These are phyloP conservation scores for Lemur catta DNA, from an alignment of 2,797 vertebrate species.

Conservation along the genomic window DNA sequence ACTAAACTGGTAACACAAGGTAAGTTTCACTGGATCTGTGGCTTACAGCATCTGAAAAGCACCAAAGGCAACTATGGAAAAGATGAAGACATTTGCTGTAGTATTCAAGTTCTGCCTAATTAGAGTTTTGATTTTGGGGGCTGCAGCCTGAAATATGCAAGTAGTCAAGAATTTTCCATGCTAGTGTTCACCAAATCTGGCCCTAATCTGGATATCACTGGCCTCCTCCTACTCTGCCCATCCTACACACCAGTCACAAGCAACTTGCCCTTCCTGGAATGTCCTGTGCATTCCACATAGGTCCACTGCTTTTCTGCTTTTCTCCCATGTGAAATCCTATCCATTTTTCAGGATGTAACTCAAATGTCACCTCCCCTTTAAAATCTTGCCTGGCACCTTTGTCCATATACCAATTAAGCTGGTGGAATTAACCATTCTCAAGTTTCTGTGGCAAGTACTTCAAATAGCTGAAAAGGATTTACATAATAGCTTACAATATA, in stretches of 20 bases:
- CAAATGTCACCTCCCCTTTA: background rate
- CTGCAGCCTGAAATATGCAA: background rate
- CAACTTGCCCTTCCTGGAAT: background rate
- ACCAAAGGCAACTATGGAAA: background rate
- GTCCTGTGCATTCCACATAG: background rate
- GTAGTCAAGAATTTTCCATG: background rate
- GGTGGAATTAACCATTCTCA: background rate
- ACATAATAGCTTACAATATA: background rate
- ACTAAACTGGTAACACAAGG: background rate
- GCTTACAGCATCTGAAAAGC: background rate
- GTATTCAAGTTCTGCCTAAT: background rate
- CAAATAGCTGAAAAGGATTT: background rate
- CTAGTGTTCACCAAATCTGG: background rate
- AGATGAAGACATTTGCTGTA: background rate
- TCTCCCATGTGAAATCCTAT: background rate
- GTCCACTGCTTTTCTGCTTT: background rate
- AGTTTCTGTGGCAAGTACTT: background rate
- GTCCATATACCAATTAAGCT: background rate
- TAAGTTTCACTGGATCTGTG: background rate
- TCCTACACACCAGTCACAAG: background rate
- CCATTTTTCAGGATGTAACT: background rate
- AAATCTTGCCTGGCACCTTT: background rate
- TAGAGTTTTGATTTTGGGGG: background rate
- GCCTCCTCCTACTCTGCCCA: background rate
- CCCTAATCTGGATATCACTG: background rate